Conservation (phyloP, 2,888 invertebrate genomes). For the Elysia crispata region DNA sequence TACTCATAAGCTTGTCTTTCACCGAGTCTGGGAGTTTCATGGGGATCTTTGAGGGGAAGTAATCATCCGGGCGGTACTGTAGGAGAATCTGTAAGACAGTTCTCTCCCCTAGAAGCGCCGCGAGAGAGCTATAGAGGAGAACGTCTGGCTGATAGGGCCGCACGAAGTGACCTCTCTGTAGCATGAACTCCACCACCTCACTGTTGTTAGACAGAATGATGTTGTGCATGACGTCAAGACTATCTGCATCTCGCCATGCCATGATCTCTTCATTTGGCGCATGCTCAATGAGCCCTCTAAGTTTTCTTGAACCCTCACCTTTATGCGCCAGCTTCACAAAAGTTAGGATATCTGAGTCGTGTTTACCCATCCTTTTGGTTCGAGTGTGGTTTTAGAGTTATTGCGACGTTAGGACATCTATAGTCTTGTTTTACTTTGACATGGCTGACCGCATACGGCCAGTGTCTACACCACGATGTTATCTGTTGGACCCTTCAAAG, state of each 20-base stretch:
- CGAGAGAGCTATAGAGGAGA: constrained; percentile 67
- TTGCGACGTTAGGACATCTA: no score
- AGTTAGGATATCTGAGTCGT: constrained; percentile 17
- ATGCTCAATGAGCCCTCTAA: constrained; percentile 53
- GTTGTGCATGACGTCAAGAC: constrained; percentile 68
- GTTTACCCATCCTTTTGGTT: background rate
- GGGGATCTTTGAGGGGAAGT: constrained; percentile 30
- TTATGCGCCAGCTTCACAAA: constrained; percentile 43
- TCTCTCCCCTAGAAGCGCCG: constrained; percentile 63
- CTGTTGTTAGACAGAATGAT: constrained; percentile 65
- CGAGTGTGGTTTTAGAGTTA: no score
- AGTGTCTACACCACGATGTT: no score
- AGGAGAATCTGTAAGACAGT: constrained; percentile 62
- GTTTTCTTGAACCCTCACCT: constrained; percentile 32
- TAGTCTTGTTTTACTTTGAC: no score
- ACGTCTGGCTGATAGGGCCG: constrained; percentile 58
- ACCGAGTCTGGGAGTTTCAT: constrained; percentile 29
- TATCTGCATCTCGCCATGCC: constrained; percentile 62
- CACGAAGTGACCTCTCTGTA: constrained; percentile 61
- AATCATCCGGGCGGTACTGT: constrained; percentile 62
- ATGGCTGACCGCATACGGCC: no score
- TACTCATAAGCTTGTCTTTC: background rate
- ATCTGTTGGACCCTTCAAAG: no score
- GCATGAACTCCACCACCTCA: constrained; percentile 63
- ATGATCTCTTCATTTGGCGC: constrained; percentile 57